Base-by-base conservation (phyloP, 2,888 invertebrate species). In the Hyposoter dolosus region DNA sequence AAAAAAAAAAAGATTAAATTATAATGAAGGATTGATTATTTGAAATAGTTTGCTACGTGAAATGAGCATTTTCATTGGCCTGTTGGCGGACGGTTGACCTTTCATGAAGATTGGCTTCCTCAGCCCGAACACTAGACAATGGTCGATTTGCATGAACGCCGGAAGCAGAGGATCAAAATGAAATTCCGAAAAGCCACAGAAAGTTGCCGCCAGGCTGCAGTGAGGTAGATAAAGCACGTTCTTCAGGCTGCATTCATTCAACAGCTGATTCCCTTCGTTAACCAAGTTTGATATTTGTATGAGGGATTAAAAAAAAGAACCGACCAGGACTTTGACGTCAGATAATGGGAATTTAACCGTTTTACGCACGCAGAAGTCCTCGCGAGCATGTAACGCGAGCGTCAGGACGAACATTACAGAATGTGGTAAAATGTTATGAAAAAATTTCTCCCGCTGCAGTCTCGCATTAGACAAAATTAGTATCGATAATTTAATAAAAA, bases 141-240 rank as follows among this genome's bases (percentile, higher is more conserved):
- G 53, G 32, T 35, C 56, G 40, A 74, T 53, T 74, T 74, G 53
- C 72, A 53, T 56, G 40, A 74, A 56, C 17, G 45, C 23, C 23
- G 35, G 19, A 47, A 10, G 17, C 19, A 15, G 28, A 17, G 19
- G 35, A 56, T 40, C 45, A 72, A 47, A 56, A 82, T 82, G 47
- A 71, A 71, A 71, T 32, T 50, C 28, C 19, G 47, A 23, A 32
- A 68, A 82, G 68, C 68, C 77, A 66, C 43, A 6, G 35, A 76
- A 35, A 63, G 75, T 43, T 47, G 17, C 56, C 56, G 50, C 3
- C 17, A 17, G 50, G 6, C 78, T 80, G 50, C 63, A 50, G 56
- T 53, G 28, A 77, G 66, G 72, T 68, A 74, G 84, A 82, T 85
- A 82, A 82, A 72, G 74, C 53, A 72, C 56, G 60, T 82, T 85